Conservation (phyloP, 1,140 invertebrate genomes). For the Drosophila nebulosa region DNA sequence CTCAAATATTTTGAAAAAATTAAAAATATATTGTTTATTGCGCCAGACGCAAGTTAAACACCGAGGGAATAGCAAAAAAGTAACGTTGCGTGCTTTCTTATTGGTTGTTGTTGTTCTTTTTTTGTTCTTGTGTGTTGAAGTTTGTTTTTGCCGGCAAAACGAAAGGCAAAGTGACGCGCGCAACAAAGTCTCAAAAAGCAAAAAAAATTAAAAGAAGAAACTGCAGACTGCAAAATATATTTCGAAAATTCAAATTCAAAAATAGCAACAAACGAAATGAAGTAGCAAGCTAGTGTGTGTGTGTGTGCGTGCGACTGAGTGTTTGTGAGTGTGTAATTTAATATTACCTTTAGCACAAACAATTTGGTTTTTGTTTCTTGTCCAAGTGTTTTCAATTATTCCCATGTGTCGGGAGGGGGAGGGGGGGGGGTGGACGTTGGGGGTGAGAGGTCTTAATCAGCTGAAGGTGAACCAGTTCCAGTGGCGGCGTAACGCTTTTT, state of each 20-base stretch:
- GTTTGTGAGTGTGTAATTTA: background rate
- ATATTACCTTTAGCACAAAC: background rate
- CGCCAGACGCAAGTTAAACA: background rate
- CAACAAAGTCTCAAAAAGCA: background rate
- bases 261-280: background rate
- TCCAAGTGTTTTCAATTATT: constrained; percentile 1
- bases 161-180: background rate
- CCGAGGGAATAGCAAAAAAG: background rate
- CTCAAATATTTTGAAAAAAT: background rate
- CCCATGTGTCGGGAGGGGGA: background rate
- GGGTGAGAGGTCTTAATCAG: background rate
- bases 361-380: constrained; percentile 2
- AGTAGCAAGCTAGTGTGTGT: background rate
- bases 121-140: too few species aligned
- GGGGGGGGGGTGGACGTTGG: background rate
- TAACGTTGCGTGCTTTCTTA: background rate
- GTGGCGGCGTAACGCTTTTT: background rate
- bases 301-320: background rate
- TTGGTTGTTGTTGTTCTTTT: background rate
- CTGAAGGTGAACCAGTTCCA: background rate
- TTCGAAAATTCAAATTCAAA: background rate
- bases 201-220: background rate
- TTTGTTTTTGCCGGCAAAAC: background rate
- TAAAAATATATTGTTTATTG: background rate
- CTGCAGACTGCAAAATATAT: background rate